A percentile compares a stretch with the other conserved stretches of the same genome.
Conservation (phyloP, 2,113 vertebrate genomes). For the Esox niger region DNA sequence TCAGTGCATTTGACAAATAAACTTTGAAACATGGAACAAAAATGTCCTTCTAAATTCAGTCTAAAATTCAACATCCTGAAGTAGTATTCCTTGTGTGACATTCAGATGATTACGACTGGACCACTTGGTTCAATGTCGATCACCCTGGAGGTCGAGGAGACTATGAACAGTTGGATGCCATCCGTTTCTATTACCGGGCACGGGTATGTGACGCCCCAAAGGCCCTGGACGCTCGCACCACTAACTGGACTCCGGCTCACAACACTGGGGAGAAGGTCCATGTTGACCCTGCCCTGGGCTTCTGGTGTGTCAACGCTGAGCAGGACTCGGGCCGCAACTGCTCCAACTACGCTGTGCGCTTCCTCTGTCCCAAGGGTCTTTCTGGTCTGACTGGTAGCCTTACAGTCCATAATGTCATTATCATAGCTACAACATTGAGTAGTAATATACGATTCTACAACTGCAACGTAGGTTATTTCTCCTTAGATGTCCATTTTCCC, state of each 20-base stretch:
- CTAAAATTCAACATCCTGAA: background rate
- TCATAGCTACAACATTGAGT: too few relatives aligned
- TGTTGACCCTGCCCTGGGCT: constrained; percentile 75
- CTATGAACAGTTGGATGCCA: constrained; percentile 84
- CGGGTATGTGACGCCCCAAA: constrained; percentile 75
- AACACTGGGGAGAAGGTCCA: constrained; percentile 81
- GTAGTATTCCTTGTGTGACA: background rate
- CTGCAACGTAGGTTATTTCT: too few relatives aligned
- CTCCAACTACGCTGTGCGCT: constrained; percentile 78
- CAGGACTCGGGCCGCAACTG: constrained; percentile 77
- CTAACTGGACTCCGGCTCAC: constrained; percentile 77
- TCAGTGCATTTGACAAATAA: too few relatives aligned
- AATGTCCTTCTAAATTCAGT: too few relatives aligned
- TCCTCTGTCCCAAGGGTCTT: constrained; percentile 83
- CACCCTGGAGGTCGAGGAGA: constrained; percentile 86
- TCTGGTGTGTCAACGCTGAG: constrained; percentile 88
- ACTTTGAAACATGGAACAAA: too few relatives aligned
- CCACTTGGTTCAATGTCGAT: constrained; percentile 88
- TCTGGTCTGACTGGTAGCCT: background rate
- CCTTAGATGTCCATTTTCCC: constrained; percentile 20
- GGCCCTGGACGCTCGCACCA: constrained; percentile 83
- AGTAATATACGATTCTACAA: too few relatives aligned
- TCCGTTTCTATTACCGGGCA: constrained; percentile 82
- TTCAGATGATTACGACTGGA: constrained; percentile 80
- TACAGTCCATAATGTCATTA: too few relatives aligned